Evolutionary conservation across 2,888 invertebrate genomes (phyloP).

Genomic region (Microchrysa polita): DNA sequence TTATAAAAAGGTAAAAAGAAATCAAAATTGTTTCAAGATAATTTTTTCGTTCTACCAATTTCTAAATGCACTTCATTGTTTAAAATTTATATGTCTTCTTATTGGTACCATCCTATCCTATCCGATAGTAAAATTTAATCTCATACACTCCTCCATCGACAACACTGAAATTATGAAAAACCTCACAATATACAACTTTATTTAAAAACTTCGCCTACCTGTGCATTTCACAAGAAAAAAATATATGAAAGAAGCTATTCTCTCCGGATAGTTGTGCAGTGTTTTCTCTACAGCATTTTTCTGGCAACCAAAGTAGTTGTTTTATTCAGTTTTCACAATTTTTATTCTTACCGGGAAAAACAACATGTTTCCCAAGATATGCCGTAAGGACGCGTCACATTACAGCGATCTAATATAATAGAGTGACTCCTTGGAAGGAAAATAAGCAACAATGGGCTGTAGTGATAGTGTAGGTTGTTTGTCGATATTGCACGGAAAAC

Average conservation of each 20-base stretch:
- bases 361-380: not conserved
- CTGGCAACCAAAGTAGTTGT: slow-evolving; percentile 32
- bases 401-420: slow-evolving; percentile 2
- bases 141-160: not conserved
- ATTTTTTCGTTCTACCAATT: no score
- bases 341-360: not conserved
- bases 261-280: not conserved
- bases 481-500: slow-evolving; percentile 27
- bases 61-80: no score
- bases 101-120: no score
- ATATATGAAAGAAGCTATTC: not conserved
- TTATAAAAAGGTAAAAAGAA: not conserved
- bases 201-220: slow-evolving; percentile 7
- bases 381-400: not conserved
- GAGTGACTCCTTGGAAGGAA: slow-evolving; percentile 8
- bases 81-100: not conserved
- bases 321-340: slow-evolving; percentile 31
- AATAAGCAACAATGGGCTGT: no score
- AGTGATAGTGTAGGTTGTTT: no score
- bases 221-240: no score
- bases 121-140: not conserved
- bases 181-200: not conserved
- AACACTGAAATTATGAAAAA: slow-evolving; percentile 2
- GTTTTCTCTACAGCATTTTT: slow-evolving; percentile 12
- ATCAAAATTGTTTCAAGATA: slow-evolving; percentile 30